Percentiles rank a stretch among this genome's conserved stretches.
Evolutionary conservation across 2,797 vertebrate genomes (phyloP).

Genomic region (Botia kubotai): DNA sequence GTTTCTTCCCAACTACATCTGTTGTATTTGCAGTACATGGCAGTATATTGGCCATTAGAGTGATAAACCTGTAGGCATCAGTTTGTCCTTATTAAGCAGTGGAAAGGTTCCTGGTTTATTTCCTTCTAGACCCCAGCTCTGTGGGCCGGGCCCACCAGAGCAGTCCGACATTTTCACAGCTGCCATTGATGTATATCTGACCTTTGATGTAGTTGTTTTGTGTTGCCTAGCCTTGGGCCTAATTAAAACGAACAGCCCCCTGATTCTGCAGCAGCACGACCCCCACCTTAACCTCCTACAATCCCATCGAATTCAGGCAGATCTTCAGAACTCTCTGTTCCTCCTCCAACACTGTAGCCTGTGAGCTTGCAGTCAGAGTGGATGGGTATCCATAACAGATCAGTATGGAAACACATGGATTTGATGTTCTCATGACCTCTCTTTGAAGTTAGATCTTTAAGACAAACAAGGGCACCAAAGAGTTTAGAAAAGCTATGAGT

Average conservation of each 20-base stretch:
- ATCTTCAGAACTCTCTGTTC: slow-evolving; percentile 50
- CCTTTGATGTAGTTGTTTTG: slow-evolving; percentile 82
- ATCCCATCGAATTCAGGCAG: slow-evolving; percentile 21
- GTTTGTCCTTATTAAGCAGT: slow-evolving; percentile 59
- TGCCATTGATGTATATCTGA: slow-evolving; percentile 83
- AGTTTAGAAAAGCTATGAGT: background rate
- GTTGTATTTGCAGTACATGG: slow-evolving; percentile 45
- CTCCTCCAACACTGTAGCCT: slow-evolving; percentile 49
- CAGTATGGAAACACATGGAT: slow-evolving; percentile 23
- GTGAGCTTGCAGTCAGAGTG: slow-evolving; percentile 7
- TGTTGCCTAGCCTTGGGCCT: slow-evolving; percentile 74
- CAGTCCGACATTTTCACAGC: slow-evolving; percentile 75
- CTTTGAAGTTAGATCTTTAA: background rate
- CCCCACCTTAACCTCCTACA: slow-evolving; percentile 50
- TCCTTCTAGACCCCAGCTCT: slow-evolving; percentile 52
- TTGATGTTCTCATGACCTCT: background rate
- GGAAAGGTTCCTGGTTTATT: slow-evolving; percentile 40
- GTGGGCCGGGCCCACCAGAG: slow-evolving; percentile 56
- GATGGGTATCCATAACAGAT: background rate
- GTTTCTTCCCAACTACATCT: background rate
- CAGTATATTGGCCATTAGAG: slow-evolving; percentile 50
- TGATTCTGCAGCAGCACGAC: slow-evolving; percentile 51
- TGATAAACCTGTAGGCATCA: slow-evolving; percentile 58
- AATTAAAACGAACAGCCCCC: slow-evolving; percentile 82
- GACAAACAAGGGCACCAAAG: background rate